A percentile compares a stretch with the other conserved stretches of the same genome.
Evolutionary conservation across 1,140 invertebrate genomes (phyloP).

Genomic region (Monochamus saltuarius): DNA sequence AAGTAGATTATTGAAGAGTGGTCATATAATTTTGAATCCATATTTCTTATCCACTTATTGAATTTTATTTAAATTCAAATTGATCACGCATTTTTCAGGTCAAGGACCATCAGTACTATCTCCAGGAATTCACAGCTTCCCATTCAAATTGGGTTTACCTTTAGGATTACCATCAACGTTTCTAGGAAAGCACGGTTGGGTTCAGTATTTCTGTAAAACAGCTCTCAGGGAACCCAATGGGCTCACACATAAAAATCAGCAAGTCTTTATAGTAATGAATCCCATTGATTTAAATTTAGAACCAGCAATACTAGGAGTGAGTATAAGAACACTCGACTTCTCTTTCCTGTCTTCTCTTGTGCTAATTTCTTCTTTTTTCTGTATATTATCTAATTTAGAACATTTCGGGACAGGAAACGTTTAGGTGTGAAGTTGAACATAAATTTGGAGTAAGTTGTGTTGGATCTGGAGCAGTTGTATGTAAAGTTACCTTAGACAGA

Average conservation of each 20-base stretch:
- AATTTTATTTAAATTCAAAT: too few species aligned
- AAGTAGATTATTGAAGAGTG: too few species aligned
- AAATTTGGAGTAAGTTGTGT: constrained; percentile 84
- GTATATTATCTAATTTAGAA: constrained; percentile 40
- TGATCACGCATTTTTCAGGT: constrained; percentile 60
- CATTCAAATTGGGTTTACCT: constrained; percentile 89
- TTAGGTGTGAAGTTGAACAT: constrained; percentile 88
- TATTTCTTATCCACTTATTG: too few species aligned
- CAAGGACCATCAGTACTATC: constrained; percentile 82
- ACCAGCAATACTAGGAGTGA: constrained; percentile 82
- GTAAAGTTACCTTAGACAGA: constrained; percentile 81
- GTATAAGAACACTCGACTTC: constrained; percentile 43
- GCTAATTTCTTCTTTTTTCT: constrained; percentile 29
- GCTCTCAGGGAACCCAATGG: constrained; percentile 86
- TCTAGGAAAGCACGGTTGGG: constrained; percentile 92
- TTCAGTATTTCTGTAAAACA: constrained; percentile 93
- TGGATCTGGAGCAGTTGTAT: constrained; percentile 77
- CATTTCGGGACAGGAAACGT: constrained; percentile 74
- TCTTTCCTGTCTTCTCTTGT: constrained; percentile 25
- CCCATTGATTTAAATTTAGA: constrained; percentile 92
- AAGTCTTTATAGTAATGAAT: constrained; percentile 96
- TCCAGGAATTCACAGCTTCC: constrained; percentile 93
- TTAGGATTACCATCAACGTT: constrained; percentile 90
- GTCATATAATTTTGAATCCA: too few species aligned
- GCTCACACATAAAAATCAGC: constrained; percentile 91